phyloP scores from a whole-genome alignment of 2,888 invertebrate species.

The Strigamia maritima region DNA sequence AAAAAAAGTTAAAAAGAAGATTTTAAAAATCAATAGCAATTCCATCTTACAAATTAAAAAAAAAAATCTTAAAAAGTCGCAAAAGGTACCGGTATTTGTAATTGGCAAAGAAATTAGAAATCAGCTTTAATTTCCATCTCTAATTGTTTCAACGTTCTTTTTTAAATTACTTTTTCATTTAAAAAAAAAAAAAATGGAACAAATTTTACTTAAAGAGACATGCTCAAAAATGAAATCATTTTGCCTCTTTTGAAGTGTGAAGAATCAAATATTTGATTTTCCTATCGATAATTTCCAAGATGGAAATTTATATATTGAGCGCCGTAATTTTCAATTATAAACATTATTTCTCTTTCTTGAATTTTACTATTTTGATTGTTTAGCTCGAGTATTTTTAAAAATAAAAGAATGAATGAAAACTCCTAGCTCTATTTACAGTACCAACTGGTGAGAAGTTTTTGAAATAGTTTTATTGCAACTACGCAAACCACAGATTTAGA shows the following conservation, averaged over 20 bases:
- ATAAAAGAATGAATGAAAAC: too few species aligned
- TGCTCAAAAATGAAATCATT: neutral
- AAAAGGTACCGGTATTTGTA: neutral
- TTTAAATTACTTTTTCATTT: neutral
- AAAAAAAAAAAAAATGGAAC: neutral
- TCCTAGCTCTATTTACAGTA: too few species aligned
- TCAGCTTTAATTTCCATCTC: neutral
- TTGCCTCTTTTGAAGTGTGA: neutral
- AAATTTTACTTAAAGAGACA: neutral
- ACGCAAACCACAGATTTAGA: neutral
- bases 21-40: conserved; percentile 17
- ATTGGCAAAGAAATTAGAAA: neutral
- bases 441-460: neutral
- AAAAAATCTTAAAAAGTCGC: neutral
- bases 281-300: neutral
- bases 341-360: too few species aligned
- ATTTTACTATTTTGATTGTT: too few species aligned
- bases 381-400: too few species aligned
- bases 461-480: neutral
- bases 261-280: neutral
- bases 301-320: too few species aligned
- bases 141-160: neutral
- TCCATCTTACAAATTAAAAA: neutral
- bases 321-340: too few species aligned
- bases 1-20: neutral